phyloP scores from a whole-genome alignment of 2,888 invertebrate genomes.

The Philonicus albiceps region DNA sequence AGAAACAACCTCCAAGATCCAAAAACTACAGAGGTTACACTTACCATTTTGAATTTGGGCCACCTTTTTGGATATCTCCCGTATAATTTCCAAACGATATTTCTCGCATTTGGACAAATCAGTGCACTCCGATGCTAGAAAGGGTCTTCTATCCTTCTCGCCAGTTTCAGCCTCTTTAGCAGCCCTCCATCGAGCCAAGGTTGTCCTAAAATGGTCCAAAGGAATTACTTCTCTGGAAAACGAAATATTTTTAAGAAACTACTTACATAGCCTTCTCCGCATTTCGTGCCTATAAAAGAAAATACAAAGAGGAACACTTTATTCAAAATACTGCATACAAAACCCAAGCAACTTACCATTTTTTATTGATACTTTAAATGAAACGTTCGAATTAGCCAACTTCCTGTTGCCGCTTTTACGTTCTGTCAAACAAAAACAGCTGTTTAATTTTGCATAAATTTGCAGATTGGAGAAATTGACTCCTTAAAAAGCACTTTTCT shows the following conservation, averaged over 20 bases:
- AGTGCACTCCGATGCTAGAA: conserved; percentile 93
- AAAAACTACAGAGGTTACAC: background rate
- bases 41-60: conserved; percentile 97
- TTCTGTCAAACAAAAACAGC: background rate
- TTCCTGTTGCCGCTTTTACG: background rate
- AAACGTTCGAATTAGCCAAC: background rate
- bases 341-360: background rate
- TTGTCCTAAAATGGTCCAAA: conserved; percentile 72
- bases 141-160: conserved; percentile 87
- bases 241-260: background rate
- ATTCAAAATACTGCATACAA: background rate
- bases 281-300: conserved; percentile 83
- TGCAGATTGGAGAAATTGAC: background rate
- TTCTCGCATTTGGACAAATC: conserved; percentile 93
- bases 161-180: conserved; percentile 93
- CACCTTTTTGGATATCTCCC: conserved; percentile 98
- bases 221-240: background rate
- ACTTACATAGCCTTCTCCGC: conserved; percentile 97
- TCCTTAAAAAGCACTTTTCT: background rate
- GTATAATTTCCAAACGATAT: conserved; percentile 95
- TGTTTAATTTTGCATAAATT: background rate
- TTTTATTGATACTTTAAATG: background rate
- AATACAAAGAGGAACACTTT: background rate
- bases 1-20: background rate
- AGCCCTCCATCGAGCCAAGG: conserved; percentile 96